Evolutionary conservation across 2,113 vertebrate species (phyloP).

Genomic region (Mesitornis unicolor): DNA sequence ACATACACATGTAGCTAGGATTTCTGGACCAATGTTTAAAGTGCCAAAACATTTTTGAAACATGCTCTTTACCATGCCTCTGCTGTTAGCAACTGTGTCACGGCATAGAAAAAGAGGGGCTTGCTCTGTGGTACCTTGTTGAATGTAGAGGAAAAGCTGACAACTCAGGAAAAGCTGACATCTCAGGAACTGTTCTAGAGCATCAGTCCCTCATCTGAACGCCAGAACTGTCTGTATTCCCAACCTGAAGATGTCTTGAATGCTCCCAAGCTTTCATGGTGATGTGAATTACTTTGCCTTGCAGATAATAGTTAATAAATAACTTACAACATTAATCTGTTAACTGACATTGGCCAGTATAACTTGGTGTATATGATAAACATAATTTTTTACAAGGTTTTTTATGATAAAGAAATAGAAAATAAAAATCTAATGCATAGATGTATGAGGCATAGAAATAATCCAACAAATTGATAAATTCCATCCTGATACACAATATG

Average conservation of each 20-base stretch:
- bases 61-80: neutral
- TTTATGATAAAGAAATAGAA: neutral
- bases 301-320: neutral
- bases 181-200: neutral
- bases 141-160: neutral
- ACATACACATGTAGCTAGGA: neutral
- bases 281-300: neutral
- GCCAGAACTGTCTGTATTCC: neutral
- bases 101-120: neutral
- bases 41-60: neutral
- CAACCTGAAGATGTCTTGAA: neutral
- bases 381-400: neutral
- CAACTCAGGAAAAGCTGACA: neutral
- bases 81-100: neutral
- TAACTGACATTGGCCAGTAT: neutral
- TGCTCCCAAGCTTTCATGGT: neutral
- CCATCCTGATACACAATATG: neutral
- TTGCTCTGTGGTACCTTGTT: neutral
- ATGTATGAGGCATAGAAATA: neutral
- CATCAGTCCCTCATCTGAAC: neutral
- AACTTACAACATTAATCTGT: neutral
- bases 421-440: neutral
- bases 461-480: neutral
- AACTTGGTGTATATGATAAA: neutral
- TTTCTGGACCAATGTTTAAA: neutral